These are phyloP conservation scores for Spilosoma lubricipeda DNA, from an alignment of 2,888 invertebrate genomes.

Conservation along the genomic window DNA sequence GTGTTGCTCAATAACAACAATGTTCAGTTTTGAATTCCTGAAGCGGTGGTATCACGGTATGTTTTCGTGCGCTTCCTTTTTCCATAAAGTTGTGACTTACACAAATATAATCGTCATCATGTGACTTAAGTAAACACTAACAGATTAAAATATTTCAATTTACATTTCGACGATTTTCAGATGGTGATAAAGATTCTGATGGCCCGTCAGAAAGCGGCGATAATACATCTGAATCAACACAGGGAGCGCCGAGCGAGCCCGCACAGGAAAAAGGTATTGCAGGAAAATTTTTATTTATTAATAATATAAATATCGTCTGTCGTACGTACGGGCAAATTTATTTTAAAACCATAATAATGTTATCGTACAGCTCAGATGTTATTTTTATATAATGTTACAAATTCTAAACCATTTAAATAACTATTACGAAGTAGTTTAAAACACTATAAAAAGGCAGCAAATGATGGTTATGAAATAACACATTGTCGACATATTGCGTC, in stretches of 20 bases:
- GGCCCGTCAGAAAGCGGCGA: constrained; percentile 84
- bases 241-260: constrained; percentile 78
- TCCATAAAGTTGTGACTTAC: constrained; percentile 29
- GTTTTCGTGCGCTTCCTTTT: constrained; percentile 52
- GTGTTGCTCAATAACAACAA: constrained; percentile 66
- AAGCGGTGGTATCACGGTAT: constrained; percentile 82
- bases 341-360: not conserved
- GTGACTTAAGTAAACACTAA: constrained; percentile 56
- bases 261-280: constrained; percentile 82
- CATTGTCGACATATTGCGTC: constrained; percentile 29
- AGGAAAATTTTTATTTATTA: constrained; percentile 1
- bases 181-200: constrained; percentile 85
- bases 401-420: not conserved
- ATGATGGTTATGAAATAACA: constrained; percentile 32
- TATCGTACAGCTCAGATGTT: not conserved
- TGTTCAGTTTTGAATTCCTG: constrained; percentile 83
- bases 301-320: not conserved
- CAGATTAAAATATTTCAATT: constrained; percentile 53
- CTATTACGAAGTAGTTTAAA: not conserved
- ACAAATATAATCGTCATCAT: constrained; percentile 21
- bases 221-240: constrained; percentile 82
- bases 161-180: constrained; percentile 64
- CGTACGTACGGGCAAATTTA: not conserved
- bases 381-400: not conserved
- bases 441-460: not conserved